A percentile compares a stretch with the other conserved stretches of the same genome.
Evolutionary conservation across 1,140 invertebrate species (phyloP).

Genomic region (Drosophila mayri): DNA sequence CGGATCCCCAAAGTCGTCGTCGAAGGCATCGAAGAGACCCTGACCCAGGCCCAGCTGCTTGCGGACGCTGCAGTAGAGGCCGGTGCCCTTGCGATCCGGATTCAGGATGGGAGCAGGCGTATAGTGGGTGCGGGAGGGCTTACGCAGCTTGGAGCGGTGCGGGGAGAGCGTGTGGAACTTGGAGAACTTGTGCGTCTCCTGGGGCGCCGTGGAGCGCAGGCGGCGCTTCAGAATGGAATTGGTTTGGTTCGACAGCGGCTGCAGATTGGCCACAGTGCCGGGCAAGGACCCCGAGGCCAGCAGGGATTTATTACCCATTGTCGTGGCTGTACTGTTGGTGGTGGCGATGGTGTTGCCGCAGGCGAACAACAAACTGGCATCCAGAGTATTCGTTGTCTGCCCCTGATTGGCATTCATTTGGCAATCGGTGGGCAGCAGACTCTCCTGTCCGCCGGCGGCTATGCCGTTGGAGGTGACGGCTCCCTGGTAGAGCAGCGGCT

Average conservation of each 20-base stretch:
- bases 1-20: conserved; percentile 78
- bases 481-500: conserved; percentile 57
- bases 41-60: conserved; percentile 67
- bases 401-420: conserved; percentile 41
- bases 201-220: conserved; percentile 84
- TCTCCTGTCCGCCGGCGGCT: conserved; percentile 28
- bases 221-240: conserved; percentile 82
- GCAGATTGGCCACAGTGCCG: conserved; percentile 52
- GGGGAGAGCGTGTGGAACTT: conserved; percentile 84
- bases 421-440: conserved; percentile 31
- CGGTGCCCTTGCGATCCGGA: conserved; percentile 93
- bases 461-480: conserved; percentile 4
- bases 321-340: conserved; percentile 9
- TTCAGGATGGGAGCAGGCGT: conserved; percentile 97
- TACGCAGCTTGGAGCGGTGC: conserved; percentile 87
- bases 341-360: conserved; percentile 39
- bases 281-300: conserved; percentile 6
- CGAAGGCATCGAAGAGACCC: conserved; percentile 70
- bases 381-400: conserved; percentile 40
- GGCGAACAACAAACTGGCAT: conserved; percentile 51
- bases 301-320: conserved; percentile 28
- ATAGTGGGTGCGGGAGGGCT: conserved; percentile 89
- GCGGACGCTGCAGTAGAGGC: conserved; percentile 88
- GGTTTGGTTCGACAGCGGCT: conserved; percentile 79
- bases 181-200: conserved; percentile 73